phyloP scores from a whole-genome alignment of 2,888 invertebrate genomes.

The Branchipolynoe longqiensis region DNA sequence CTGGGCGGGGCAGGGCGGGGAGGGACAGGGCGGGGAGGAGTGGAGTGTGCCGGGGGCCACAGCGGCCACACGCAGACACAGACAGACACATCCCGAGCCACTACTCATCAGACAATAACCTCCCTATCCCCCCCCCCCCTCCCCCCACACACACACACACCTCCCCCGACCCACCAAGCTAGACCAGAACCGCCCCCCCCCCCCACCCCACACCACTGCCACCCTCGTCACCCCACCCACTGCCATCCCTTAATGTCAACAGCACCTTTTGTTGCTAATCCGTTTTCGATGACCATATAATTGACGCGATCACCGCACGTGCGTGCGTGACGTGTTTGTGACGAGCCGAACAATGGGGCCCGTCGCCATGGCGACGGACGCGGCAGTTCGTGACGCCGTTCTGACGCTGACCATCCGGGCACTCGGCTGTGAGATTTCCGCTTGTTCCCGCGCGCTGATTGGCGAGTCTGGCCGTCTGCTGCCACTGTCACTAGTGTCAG shows the following conservation, averaged over 20 bases:
- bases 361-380: constrained; percentile 47
- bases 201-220: background rate
- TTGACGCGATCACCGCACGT: constrained; percentile 13
- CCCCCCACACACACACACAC: background rate
- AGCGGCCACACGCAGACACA: background rate
- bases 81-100: background rate
- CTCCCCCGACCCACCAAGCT: background rate
- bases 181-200: background rate
- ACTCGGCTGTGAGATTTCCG: constrained; percentile 16
- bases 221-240: background rate
- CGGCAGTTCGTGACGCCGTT: constrained; percentile 5
- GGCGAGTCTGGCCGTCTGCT: constrained; percentile 7
- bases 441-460: constrained; percentile 12
- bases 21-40: background rate
- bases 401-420: constrained; percentile 2
- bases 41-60: background rate
- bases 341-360: constrained; percentile 6
- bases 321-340: constrained; percentile 3
- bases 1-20: background rate
- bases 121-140: background rate
- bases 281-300: constrained; percentile 44
- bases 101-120: background rate
- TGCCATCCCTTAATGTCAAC: constrained; percentile 17
- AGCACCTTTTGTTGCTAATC: constrained; percentile 42
- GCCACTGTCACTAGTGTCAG: too few relatives aligned